Evolutionary conservation across 2,797 vertebrate species (phyloP).

Genomic region (Molothrus aeneus): DNA sequence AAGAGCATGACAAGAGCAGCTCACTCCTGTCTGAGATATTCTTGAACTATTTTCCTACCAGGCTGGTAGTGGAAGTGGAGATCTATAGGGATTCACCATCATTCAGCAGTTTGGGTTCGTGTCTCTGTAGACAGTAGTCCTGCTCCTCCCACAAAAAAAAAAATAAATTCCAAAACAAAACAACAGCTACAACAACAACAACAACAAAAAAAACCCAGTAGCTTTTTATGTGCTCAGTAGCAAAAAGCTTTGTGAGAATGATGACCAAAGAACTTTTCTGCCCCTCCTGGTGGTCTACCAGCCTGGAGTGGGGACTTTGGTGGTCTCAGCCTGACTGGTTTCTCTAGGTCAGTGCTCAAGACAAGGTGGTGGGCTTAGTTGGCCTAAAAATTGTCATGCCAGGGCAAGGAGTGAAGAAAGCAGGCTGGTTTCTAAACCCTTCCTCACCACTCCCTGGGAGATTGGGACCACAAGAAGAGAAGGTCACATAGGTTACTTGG

Average conservation of each 20-base stretch:
- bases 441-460: not conserved
- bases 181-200: not conserved
- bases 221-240: rapidly evolving
- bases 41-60: not conserved
- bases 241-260: not conserved
- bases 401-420: conserved; percentile 28
- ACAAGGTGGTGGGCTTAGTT: not conserved
- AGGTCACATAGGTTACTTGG: conserved; percentile 62
- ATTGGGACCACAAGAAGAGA: conserved; percentile 27
- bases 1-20: not conserved
- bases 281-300: not conserved
- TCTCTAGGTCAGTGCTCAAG: not conserved
- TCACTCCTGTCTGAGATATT: not conserved
- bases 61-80: not conserved
- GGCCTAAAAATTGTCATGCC: not conserved
- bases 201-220: not conserved
- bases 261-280: not conserved
- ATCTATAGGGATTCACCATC: not conserved
- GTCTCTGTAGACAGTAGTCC: not conserved
- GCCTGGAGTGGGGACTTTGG: not conserved
- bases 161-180: not conserved
- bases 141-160: not conserved
- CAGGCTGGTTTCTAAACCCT: conserved; percentile 4
- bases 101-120: not conserved
- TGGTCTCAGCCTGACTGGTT: not conserved